These are phyloP conservation scores for Siphamia tubifer DNA, from an alignment of 2,113 vertebrate genomes.

Conservation along the genomic window DNA sequence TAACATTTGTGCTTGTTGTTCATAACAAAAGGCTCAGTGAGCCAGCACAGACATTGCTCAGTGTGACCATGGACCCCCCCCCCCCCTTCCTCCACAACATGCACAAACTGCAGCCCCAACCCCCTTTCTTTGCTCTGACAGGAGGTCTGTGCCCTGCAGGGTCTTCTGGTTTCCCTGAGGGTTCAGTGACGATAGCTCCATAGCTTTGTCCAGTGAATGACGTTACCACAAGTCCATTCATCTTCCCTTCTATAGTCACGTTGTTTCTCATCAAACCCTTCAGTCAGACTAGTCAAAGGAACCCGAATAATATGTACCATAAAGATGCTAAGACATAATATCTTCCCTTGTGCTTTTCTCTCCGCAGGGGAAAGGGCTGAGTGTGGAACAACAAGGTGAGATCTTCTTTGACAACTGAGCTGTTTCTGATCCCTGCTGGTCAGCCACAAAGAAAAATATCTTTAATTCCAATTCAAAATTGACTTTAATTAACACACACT, in stretches of 20 bases:
- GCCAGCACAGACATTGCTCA: conserved; percentile 62
- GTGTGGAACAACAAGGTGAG: conserved; percentile 97
- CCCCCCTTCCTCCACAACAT: conserved; percentile 34
- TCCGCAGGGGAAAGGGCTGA: conserved; percentile 92
- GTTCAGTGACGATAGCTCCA: conserved; percentile 53
- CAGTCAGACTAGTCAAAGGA: conserved; percentile 22
- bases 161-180: conserved; percentile 47
- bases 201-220: conserved; percentile 61
- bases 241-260: conserved; percentile 56
- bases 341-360: conserved; percentile 34
- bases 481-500: too few relatives aligned
- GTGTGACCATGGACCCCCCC: conserved; percentile 48
- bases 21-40: conserved; percentile 73
- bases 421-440: conserved; percentile 5
- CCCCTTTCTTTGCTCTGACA: conserved; percentile 27
- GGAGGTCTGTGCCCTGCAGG: conserved; percentile 43
- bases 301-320: conserved; percentile 34
- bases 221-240: conserved; percentile 60
- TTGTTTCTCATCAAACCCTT: conserved; percentile 48
- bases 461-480: too few relatives aligned
- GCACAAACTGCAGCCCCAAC: conserved; percentile 22
- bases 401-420: conserved; percentile 4
- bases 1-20: conserved; percentile 24
- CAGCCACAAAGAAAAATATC: neutral
- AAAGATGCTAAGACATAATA: conserved; percentile 48